Conservation (phyloP, 2,888 invertebrate genomes). For the Catotricha subobsoleta region DNA sequence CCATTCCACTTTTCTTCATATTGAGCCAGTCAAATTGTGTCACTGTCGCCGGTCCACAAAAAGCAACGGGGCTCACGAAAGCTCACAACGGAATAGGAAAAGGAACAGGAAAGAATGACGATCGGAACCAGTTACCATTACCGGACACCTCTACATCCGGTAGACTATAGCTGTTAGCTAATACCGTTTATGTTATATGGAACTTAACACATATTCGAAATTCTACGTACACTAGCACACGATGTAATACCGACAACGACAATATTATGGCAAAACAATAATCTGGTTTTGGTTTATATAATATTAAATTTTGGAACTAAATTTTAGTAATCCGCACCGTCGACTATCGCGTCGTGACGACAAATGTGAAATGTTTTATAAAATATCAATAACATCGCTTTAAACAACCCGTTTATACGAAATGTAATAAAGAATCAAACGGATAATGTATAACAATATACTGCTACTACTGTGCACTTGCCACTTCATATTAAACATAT, state of each 20-base stretch:
- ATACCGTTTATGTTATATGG: constrained; percentile 1
- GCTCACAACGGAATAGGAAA: constrained; percentile 27
- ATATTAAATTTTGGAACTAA: no score
- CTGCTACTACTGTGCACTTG: no score
- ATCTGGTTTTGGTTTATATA: no score
- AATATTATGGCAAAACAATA: no score
- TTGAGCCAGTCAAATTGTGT: constrained; percentile 1
- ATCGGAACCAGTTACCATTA: constrained; percentile 34
- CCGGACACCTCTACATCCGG: constrained; percentile 33
- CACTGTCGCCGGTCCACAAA: constrained; percentile 1
- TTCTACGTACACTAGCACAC: background rate
- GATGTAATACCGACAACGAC: background rate
- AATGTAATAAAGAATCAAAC: background rate
- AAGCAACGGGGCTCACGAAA: constrained; percentile 6
- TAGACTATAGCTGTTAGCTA: constrained; percentile 14
- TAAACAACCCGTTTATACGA: background rate
- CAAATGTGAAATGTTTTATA: constrained; percentile 5
- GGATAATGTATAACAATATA: constrained; percentile 4
- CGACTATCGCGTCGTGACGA: constrained; percentile 1
- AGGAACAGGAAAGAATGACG: constrained; percentile 32
- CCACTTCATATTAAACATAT: no score
- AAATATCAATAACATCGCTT: background rate
- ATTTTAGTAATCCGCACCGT: no score
- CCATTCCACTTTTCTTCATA: background rate
- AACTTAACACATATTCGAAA: background rate